These are phyloP conservation scores for Temnothorax nylanderi DNA, from an alignment of 1,140 invertebrate genomes.

Conservation along the genomic window DNA sequence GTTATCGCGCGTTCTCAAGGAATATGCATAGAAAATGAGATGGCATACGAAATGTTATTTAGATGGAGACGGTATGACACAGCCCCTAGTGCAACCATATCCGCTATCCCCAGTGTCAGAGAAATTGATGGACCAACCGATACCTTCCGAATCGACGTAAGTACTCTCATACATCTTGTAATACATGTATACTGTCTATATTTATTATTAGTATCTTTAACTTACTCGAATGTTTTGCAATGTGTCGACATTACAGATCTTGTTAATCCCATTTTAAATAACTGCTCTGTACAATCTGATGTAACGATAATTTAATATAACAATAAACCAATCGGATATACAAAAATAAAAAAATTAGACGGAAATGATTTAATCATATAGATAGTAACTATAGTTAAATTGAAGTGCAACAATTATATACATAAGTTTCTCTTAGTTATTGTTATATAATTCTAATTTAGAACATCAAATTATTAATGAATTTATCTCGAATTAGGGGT, in stretches of 20 bases:
- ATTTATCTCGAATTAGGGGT: not conserved
- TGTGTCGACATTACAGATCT: not conserved
- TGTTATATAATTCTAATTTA: not conserved
- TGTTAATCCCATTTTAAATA: not conserved
- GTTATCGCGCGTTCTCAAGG: not conserved
- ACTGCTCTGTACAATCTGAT: not conserved
- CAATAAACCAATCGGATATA: too few species aligned
- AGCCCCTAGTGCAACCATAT: slow-evolving; percentile 90
- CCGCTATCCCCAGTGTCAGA: slow-evolving; percentile 89
- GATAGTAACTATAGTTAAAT: too few species aligned
- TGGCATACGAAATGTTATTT: slow-evolving; percentile 57
- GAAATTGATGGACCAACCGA: slow-evolving; percentile 89
- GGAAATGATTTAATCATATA: too few species aligned
- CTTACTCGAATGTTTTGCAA: not conserved
- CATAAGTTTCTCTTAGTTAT: too few species aligned
- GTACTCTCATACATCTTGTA: slow-evolving; percentile 72
- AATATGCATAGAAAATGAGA: slow-evolving; percentile 32
- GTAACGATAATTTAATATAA: not conserved
- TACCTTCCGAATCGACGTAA: slow-evolving; percentile 92
- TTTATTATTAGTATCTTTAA: not conserved
- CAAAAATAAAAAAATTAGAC: too few species aligned
- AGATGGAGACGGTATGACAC: slow-evolving; percentile 85
- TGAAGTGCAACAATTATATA: too few species aligned
- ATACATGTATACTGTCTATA: not conserved
- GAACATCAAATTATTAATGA: not conserved